Evolutionary conservation across 2,113 vertebrate species (phyloP).

Genomic region (Fulica atra): DNA sequence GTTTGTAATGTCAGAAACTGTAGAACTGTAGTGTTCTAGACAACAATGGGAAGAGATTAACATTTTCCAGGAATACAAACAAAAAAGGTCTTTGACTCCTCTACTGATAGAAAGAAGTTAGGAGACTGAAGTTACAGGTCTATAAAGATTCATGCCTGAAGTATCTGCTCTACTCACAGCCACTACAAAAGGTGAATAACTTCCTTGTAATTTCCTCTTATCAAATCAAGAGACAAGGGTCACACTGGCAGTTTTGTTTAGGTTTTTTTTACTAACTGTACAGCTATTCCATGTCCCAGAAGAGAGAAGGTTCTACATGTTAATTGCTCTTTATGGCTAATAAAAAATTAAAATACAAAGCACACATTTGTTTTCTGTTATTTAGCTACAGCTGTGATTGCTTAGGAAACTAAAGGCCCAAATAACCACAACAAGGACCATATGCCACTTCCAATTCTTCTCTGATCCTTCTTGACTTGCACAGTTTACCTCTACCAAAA

Average conservation of each 20-base stretch:
- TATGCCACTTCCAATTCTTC: background rate
- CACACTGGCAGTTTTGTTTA: background rate
- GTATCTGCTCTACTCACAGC: background rate
- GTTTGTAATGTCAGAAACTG: background rate
- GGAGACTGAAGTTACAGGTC: background rate
- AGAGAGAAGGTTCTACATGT: background rate
- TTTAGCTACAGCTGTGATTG: background rate
- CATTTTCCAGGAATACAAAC: background rate
- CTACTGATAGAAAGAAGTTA: background rate
- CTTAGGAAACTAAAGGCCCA: background rate
- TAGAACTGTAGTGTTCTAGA: background rate
- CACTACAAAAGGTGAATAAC: background rate
- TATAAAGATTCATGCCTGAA: background rate
- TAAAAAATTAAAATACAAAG: too few relatives aligned
- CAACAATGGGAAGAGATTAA: background rate
- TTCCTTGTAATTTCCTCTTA: background rate
- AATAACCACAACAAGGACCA: background rate
- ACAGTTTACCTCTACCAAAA: background rate
- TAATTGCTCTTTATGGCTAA: background rate
- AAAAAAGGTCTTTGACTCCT: background rate
- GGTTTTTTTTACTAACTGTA: background rate
- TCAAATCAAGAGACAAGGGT: background rate
- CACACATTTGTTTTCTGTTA: background rate
- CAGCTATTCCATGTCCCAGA: background rate
- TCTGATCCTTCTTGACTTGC: background rate